These are phyloP conservation scores for Oreortyx pictus DNA, from an alignment of 2,797 vertebrate genomes.

Conservation along the genomic window DNA sequence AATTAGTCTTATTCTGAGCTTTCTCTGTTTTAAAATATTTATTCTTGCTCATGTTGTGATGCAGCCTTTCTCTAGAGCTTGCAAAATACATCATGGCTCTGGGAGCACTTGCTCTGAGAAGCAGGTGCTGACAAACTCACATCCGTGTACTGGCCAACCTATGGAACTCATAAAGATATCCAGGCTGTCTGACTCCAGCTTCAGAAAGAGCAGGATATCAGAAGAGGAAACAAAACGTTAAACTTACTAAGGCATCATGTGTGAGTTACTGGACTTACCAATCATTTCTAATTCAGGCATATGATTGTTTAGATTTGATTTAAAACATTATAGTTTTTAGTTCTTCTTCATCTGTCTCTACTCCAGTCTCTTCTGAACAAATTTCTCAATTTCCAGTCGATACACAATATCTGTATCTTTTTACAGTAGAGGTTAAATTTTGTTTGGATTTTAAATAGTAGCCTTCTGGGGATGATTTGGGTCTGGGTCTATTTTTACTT, in stretches of 20 bases:
- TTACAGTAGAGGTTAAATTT: background rate
- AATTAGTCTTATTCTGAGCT: background rate
- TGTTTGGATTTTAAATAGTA: background rate
- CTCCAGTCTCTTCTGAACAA: background rate
- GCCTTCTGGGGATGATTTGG: background rate
- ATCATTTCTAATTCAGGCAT: accelerated
- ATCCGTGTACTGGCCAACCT: slow-evolving; percentile 26
- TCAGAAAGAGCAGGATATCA: background rate
- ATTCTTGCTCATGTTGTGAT: background rate
- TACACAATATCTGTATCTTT: background rate
- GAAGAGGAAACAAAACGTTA: background rate
- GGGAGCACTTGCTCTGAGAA: slow-evolving; percentile 42
- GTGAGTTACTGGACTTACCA: background rate
- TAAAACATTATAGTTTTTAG: background rate
- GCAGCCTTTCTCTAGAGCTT: background rate
- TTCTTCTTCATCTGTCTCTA: background rate
- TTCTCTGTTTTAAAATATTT: background rate
- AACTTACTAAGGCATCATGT: background rate
- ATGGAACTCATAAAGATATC: slow-evolving; percentile 30
- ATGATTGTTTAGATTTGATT: background rate
- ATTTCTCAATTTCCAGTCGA: background rate
- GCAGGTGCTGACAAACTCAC: slow-evolving; percentile 44
- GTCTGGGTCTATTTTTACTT: background rate
- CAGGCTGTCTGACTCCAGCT: background rate
- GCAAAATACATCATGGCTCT: background rate